Base-by-base conservation (phyloP, 1,140 invertebrate genomes). In the Drosophila sp. region DNA sequence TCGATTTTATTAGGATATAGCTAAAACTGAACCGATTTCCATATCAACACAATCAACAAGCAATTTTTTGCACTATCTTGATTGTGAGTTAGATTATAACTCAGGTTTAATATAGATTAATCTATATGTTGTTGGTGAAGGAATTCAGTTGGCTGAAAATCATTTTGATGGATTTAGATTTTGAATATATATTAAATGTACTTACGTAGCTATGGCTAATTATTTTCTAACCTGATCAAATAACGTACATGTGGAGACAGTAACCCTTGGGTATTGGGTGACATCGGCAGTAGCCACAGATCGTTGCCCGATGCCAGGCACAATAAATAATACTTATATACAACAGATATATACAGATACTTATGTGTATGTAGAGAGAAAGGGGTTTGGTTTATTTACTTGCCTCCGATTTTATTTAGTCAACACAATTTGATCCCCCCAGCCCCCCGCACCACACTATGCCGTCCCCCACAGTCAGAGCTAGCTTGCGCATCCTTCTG, bases 381-480 rank as follows among this genome's bases (percentile, higher is more conserved):
- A 62, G 72, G 47, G 61, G 62, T 60, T 27, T 33, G 65, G 55
- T 87, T 86, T 79, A 79, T 87, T 86, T 87, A 82, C 69, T 79
- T 76, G 75, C 63, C 47, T 68, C 64, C 71, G 63, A 80, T 86
- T 78, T 78, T 75, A 86, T 85, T 86, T 79, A 66, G 62, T 77
- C 76, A 83, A 79, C 70, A 58, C 35, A 77, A 79, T 70, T 68
- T 66, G 65, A 72, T 27, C 67, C 40, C 30, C 11, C 50, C 25
- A 40, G 50, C 17, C 35, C 23, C 2, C 17, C 23, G 50, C 35
- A 27, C 33, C 33, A 35, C 44, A 29, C 17, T 17, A 17, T 17
- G 6, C 47, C 25, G 32, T 50, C 25, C 30, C 23, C 3, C 7
- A 27, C 50, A 35, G 4, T 8, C 7, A 35, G 23, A 17, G 35